These are phyloP conservation scores for Drosophila meridiana DNA, from an alignment of 2,888 invertebrate species.

Conservation along the genomic window DNA sequence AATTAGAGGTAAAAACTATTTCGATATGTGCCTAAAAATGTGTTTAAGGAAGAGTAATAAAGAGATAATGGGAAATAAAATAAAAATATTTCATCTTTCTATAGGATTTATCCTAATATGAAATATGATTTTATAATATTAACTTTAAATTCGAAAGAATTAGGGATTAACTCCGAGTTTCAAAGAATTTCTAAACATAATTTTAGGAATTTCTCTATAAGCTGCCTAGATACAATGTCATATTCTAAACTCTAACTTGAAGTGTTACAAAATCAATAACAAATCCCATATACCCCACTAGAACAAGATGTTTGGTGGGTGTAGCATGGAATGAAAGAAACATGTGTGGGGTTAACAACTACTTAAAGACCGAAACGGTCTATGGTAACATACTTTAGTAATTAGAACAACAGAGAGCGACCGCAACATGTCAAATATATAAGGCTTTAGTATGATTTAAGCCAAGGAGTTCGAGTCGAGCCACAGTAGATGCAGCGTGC, in stretches of 20 bases:
- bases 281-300: constrained; percentile 16
- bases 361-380: constrained; percentile 29
- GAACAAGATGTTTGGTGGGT: constrained; percentile 31
- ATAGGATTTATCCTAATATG: too few species aligned
- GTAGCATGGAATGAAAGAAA: constrained; percentile 29
- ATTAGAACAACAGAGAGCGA: constrained; percentile 50
- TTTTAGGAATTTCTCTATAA: background rate
- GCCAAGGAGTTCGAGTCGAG: constrained; percentile 11
- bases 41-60: too few species aligned
- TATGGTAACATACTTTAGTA: constrained; percentile 35
- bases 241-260: background rate
- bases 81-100: too few species aligned
- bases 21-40: too few species aligned
- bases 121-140: too few species aligned
- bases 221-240: too few species aligned
- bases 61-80: too few species aligned
- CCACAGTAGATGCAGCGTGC: constrained; percentile 53
- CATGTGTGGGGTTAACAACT: constrained; percentile 52
- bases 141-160: too few species aligned
- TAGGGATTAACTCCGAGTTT: too few species aligned
- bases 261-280: background rate
- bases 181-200: background rate
- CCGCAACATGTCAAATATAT: constrained; percentile 55
- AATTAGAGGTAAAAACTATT: too few species aligned
- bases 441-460: constrained; percentile 49